Evolutionary conservation across 2,113 vertebrate genomes (phyloP), one percentile per base, ranked within the genome.

Genomic region (Symphodus melops): DNA sequence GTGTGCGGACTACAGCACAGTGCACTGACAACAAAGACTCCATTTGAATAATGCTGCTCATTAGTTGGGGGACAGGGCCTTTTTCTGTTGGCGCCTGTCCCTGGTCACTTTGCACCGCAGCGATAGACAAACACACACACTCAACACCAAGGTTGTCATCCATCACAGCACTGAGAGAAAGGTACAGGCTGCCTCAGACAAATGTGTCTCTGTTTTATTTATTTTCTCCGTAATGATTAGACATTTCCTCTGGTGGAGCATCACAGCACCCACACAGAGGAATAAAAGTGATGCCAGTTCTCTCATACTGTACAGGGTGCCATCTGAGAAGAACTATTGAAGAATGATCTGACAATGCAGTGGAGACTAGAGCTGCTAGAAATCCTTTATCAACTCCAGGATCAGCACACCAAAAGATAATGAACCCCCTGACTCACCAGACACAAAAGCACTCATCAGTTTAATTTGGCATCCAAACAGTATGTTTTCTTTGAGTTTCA

Each of bases 11-110:
- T 68, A 58, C 78, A 67, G 81, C 46, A 37, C 68, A 57, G 69
- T 58, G 58, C 77, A 49, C 86, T 90, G 91, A 93, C 93, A 93
- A 92, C 85, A 89, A 86, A 89, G 90, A 79, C 79, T 65, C 75
- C 77, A 86, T 92, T 92, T 94, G 92, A 94, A 94, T 92, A 92
- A 94, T 93, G 91, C 88, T 84, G 89, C 91, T 94, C 89, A 92
- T 93, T 92, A 94, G 91, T 68, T 69, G 74, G 82, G 77, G 86
- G 83, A 89, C 84, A 86, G 89, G 86, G 84, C 74, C 86, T 90
- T 90, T 83, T 89, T 90, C 85, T 88, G 85, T 81, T 85, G 81
- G 66, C 73, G 86, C 79, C 88, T 91, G 88, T 93, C 85, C 84
- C 88, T 84, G 92, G 90, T 93, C 92, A 94, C 89, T 94, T 89